Conservation (phyloP, 2,888 invertebrate species). For the Mythimna loreyi region DNA sequence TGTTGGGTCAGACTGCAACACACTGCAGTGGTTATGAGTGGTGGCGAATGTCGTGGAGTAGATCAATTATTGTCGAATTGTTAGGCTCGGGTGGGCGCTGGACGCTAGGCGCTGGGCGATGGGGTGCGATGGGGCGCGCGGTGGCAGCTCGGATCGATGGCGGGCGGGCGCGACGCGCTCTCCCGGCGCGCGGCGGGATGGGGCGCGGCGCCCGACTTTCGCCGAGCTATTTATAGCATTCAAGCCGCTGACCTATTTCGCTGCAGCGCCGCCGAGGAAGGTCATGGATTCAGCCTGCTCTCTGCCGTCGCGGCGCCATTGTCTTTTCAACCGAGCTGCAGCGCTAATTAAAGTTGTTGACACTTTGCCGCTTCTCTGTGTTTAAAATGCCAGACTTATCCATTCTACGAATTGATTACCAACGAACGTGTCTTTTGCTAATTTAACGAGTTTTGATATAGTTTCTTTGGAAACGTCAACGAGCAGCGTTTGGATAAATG, state of each 20-base stretch:
- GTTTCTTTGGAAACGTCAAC: constrained; percentile 9
- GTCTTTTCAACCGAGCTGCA: constrained; percentile 88
- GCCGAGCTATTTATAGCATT: constrained; percentile 90
- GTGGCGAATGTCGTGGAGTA: constrained; percentile 53
- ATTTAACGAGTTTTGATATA: constrained; percentile 29
- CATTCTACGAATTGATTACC: constrained; percentile 67
- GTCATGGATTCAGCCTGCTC: constrained; percentile 89
- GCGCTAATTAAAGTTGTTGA: constrained; percentile 90
- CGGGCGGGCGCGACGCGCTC: constrained; percentile 68
- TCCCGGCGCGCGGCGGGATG: constrained; percentile 82
- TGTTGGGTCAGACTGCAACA: not conserved
- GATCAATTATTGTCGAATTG: constrained; percentile 71
- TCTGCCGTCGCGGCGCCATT: constrained; percentile 88
- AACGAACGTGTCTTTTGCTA: constrained; percentile 32
- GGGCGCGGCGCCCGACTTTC: constrained; percentile 89
- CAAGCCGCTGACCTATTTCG: constrained; percentile 91
- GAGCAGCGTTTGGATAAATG: constrained; percentile 9
- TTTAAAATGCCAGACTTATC: constrained; percentile 73
- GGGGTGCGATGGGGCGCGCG: constrained; percentile 56
- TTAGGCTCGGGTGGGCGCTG: constrained; percentile 67
- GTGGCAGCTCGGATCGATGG: constrained; percentile 63
- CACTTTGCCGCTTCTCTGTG: constrained; percentile 79
- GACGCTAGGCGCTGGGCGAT: constrained; percentile 55
- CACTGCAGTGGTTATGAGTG: constrained; percentile 41
- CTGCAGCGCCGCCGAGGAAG: constrained; percentile 89